Conservation (phyloP, 2,113 vertebrate species). For the Neodon shergylaensis region DNA sequence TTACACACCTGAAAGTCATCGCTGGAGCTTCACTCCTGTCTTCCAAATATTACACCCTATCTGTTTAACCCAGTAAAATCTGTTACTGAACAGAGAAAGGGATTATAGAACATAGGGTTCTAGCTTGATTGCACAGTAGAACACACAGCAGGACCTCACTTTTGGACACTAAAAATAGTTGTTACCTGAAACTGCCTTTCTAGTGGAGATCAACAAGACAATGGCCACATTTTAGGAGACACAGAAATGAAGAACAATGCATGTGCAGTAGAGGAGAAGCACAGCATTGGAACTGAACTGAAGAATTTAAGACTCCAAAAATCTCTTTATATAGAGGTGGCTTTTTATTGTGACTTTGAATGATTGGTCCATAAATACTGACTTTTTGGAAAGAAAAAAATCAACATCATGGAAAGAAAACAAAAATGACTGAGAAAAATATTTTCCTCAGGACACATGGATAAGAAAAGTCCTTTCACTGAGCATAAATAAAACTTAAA, state of each 20-base stretch:
- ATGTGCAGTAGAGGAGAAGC: neutral
- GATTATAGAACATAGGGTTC: neutral
- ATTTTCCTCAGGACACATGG: neutral
- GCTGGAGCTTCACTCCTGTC: neutral
- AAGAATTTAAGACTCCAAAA: neutral
- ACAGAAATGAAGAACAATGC: neutral
- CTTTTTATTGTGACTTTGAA: neutral
- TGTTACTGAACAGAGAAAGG: neutral
- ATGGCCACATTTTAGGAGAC: too few relatives aligned
- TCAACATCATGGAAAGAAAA: neutral
- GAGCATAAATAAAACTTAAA: neutral
- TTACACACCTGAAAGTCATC: neutral
- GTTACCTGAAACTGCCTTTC: neutral
- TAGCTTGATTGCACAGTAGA: neutral
- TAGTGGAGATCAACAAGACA: neutral
- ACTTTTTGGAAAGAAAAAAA: neutral
- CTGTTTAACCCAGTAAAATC: neutral
- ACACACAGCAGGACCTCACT: neutral
- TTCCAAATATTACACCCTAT: neutral
- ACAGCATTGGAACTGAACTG: neutral
- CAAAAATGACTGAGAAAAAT: neutral
- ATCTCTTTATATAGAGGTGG: neutral
- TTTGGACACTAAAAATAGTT: neutral
- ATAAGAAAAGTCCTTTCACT: neutral
- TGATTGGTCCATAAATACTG: neutral